Evolutionary conservation across 64 coral and sea anemone genomes (phyloP), one percentile per base, ranked within the genome.

Genomic region (Montipora foliosa): DNA sequence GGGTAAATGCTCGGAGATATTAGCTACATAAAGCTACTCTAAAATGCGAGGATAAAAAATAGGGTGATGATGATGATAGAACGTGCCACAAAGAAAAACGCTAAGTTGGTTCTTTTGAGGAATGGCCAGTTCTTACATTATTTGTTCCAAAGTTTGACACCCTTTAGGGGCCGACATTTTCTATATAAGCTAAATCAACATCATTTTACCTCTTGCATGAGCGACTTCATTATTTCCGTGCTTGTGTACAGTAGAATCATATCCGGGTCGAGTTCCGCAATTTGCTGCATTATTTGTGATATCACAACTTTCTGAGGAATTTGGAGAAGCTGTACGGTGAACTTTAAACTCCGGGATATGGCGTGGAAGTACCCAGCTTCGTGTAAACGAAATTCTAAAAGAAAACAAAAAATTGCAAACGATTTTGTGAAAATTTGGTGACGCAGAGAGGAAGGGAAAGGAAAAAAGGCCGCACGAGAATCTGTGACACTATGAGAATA

Each of bases 331-430:
- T 68, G 37, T 0, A 84, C 81, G 2, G 37, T 84, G 15, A 84
- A 44, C 60, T 69, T 17, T 19, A 5, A 67, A 10, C 37, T 84
- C 16, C 44, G 37, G 81, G 81, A 67, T 17, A 84, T 84, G 37
- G 81, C 29, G 14, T 47, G 16, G n/a, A 84, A 84, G 37, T 67
- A 47, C 6, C 81, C 81, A 68, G 81, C 81, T 67, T 84, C 59
- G 13, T 67, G 25, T 53, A 67, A 19, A 47, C 61, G 81, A 68
- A 3, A 7, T 44, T 48, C 81, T 84, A 49, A 68, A 66, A 16
- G n/a, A 67, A n/a, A 25, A 74, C 4, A 46, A 76, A 68, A 17
- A n/a, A 84, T 19, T 17, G 14, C 47, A 69, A n/a, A 45, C 0
- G 12, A 79, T 3, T 6, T 9, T 10, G 22, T 55, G 13, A 64